Evolutionary conservation across 2,888 invertebrate genomes (phyloP).

Genomic region (Athalia rosae): DNA sequence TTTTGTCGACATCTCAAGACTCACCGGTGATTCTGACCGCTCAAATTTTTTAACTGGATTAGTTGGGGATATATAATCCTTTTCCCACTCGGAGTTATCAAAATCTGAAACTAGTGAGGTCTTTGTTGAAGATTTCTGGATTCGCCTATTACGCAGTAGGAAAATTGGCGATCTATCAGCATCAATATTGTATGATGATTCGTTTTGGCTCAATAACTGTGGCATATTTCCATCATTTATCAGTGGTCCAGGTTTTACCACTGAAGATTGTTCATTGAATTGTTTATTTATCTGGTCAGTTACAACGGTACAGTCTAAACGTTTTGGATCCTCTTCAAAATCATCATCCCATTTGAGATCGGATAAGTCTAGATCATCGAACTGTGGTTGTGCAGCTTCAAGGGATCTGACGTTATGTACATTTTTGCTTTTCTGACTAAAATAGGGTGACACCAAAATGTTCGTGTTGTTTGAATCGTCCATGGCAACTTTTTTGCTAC

Average conservation of each 20-base stretch:
- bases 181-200: slow-evolving; percentile 9
- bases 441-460: slow-evolving; percentile 2
- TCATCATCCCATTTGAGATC: slow-evolving; percentile 43
- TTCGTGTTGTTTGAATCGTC: neutral
- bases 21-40: neutral
- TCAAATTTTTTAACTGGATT: slow-evolving; percentile 13
- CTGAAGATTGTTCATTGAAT: slow-evolving; percentile 6
- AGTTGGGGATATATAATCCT: slow-evolving; percentile 53
- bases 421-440: neutral
- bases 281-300: neutral
- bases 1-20: neutral
- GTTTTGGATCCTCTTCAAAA: slow-evolving; percentile 3
- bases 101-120: slow-evolving; percentile 35
- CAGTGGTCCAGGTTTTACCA: neutral
- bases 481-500: neutral
- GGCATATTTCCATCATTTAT: neutral
- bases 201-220: neutral
- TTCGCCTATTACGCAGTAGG: slow-evolving; percentile 4
- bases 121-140: neutral
- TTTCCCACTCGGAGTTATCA: slow-evolving; percentile 59
- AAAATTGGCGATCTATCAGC: neutral
- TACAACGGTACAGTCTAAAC: neutral
- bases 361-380: slow-evolving; percentile 24
- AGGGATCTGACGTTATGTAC: neutral
- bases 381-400: neutral